Percentiles rank a stretch among this genome's conserved stretches.
Evolutionary conservation across 2,888 invertebrate species (phyloP).

Genomic region (Rhabditoides inermis): DNA sequence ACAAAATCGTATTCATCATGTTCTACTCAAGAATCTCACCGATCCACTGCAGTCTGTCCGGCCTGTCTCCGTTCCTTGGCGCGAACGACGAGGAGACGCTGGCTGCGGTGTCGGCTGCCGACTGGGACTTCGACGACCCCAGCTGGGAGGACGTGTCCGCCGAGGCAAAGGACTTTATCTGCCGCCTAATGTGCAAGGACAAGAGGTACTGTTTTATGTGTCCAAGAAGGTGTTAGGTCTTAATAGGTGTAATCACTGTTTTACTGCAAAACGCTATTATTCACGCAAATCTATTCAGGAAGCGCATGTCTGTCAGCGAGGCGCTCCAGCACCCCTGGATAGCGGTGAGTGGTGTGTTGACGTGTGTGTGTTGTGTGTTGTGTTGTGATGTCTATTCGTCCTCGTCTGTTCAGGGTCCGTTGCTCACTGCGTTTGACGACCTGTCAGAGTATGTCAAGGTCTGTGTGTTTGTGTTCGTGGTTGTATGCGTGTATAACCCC

Average conservation of each 20-base stretch:
- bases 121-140: conserved; percentile 94
- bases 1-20: too few species aligned
- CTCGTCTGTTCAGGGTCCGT: conserved; percentile 42
- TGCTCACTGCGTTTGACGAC: conserved; percentile 51
- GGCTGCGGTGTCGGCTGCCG: conserved; percentile 93
- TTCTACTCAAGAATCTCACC: too few species aligned
- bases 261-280: too few species aligned
- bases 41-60: conserved; percentile 67
- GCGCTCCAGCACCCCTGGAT: conserved; percentile 56
- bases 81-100: conserved; percentile 93
- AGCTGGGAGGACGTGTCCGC: conserved; percentile 87
- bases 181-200: conserved; percentile 79
- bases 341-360: conserved; percentile 51
- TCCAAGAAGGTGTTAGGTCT: background rate
- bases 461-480: conserved; percentile 33
- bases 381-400: conserved; percentile 3
- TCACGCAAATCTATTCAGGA: conserved; percentile 39
- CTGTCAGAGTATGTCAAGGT: conserved; percentile 50
- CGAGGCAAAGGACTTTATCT: conserved; percentile 90
- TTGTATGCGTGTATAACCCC: background rate
- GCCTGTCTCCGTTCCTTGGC: conserved; percentile 95
- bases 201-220: conserved; percentile 64
- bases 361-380: background rate
- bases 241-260: background rate
- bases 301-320: conserved; percentile 55